phyloP scores from a whole-genome alignment of 2,113 vertebrate genomes.

The Meriones unguiculatus region DNA sequence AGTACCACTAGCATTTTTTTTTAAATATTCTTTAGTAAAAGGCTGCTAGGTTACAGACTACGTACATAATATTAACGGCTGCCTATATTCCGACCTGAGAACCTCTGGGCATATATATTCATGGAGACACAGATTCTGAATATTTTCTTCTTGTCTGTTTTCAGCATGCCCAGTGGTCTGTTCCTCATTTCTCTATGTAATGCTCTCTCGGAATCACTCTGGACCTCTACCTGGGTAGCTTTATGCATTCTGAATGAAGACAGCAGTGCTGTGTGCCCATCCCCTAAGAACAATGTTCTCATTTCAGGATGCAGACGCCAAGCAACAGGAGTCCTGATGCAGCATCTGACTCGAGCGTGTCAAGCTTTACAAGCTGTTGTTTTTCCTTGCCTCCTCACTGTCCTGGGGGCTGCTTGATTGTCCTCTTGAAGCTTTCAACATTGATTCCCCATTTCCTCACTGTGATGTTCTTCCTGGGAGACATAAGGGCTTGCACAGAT shows the following conservation, averaged over 20 bases:
- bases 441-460: constrained; percentile 73
- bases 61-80: background rate
- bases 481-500: constrained; percentile 57
- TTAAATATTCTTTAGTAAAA: constrained; percentile 28
- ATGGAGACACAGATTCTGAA: constrained; percentile 19
- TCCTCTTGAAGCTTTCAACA: constrained; percentile 77
- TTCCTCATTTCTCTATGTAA: constrained; percentile 62
- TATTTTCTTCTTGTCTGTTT: constrained; percentile 52
- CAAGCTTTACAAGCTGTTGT: constrained; percentile 82
- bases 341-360: constrained; percentile 78
- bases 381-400: constrained; percentile 67
- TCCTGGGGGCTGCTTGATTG: constrained; percentile 78
- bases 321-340: constrained; percentile 80
- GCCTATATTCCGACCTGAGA: background rate
- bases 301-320: constrained; percentile 74
- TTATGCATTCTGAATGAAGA: constrained; percentile 72
- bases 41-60: constrained; percentile 22
- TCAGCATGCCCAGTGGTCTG: constrained; percentile 34
- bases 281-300: constrained; percentile 77
- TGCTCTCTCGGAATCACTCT: constrained; percentile 63
- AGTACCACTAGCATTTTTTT: background rate
- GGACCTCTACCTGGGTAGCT: constrained; percentile 31
- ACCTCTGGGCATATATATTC: background rate
- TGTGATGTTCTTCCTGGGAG: constrained; percentile 69
- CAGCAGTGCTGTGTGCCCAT: constrained; percentile 46